Evolutionary conservation across 2,113 vertebrate genomes (phyloP), one percentile per base, ranked within the genome.

Genomic region (Motacilla tschutschensis): DNA sequence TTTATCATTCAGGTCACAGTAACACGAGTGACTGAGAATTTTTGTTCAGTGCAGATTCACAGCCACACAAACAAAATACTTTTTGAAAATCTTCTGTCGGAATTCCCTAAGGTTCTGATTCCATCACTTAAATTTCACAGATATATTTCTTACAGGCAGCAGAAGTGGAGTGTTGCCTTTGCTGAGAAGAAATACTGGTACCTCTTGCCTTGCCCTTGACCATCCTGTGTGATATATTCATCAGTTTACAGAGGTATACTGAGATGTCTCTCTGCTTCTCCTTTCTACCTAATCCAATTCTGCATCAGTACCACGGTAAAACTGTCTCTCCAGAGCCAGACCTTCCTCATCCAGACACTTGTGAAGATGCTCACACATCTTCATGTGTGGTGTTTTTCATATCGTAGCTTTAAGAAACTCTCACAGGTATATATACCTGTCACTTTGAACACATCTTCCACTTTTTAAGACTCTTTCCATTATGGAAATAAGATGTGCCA

Each of bases 401-500:
- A 4, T 15, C 51, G 36, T 47, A 66, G n/a, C 65, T 81, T 43
- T 50, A 66, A 48, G 38, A 60, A 91, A 66, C 17, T 63, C 51
- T 73, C 0, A 0, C 33, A 63, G 41, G 80, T 78, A 29, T 78
- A 29, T 85, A 41, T 43, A 66, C 17, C 50, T 84, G 26, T 31
- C 46, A 73, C 38, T 79, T 66, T 55, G 36, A 35, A 44, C 43
- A 69, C 1, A 0, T 77, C 48, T 70, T 89, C 26, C 31, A 40
- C 31, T n/a, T 70, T 72, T 5, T 74, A 66, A 69, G 62, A 82
- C 43, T 85, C 64, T 38, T 82, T 81, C 50, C 31, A 16, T 80
- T 93, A 79, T 35, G 58, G 48, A 79, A 91, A 25, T 51, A 88
- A 88, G 57, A 84, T 24, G 44, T 63, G 47, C 80, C 74, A 74